Base-by-base conservation (phyloP, 2,113 vertebrate species). In the Pygoscelis antarcticus region DNA sequence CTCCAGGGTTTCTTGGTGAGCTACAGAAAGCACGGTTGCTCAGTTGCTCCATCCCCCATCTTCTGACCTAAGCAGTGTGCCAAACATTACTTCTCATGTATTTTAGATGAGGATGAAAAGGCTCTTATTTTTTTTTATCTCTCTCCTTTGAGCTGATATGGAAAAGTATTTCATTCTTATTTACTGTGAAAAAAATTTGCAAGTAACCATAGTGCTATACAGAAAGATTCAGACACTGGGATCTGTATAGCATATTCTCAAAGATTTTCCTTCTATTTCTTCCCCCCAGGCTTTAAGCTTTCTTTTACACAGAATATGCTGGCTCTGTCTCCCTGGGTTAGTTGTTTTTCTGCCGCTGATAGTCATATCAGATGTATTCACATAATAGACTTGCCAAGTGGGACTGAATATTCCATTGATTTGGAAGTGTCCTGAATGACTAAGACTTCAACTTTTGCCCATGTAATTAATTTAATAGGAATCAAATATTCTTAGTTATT, bases 361-460 rank as follows among this genome's bases (percentile, higher is more conserved):
- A 92, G 52, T 76, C 65, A 16, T 14, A 83, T 78, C 80, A 84
- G 78, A 85, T 78, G 46, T 6, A 87, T 32, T 75, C 92, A 58
- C 70, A 79, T 29, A 84, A 70, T 2, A 72, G 46, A 57, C 52
- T 80, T 93, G 87, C 86, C 81, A 93, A 84, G 51, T 11, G 38
- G 36, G 32, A 89, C 85, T 87, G 38, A 71, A 82, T 49, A 69
- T 95, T 86, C 95, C 82, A 47, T 10, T 60, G 47, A 84, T 89
- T 84, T 92, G 74, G 66, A 96, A 95, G 38, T 6, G 26, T 36
- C 88, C 23, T 4, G 51, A 86, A 68, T 72, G 72, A 83, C 85
- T 83, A 93, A 91, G 74, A 51, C 60, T 82, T 80, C 89, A 93
- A 74, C 58, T 88, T 96, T 95, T 93, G 54, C n/a, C 79, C 38